Base-by-base conservation (phyloP, 2,797 vertebrate genomes). In the Microcaecilia unicolor region DNA sequence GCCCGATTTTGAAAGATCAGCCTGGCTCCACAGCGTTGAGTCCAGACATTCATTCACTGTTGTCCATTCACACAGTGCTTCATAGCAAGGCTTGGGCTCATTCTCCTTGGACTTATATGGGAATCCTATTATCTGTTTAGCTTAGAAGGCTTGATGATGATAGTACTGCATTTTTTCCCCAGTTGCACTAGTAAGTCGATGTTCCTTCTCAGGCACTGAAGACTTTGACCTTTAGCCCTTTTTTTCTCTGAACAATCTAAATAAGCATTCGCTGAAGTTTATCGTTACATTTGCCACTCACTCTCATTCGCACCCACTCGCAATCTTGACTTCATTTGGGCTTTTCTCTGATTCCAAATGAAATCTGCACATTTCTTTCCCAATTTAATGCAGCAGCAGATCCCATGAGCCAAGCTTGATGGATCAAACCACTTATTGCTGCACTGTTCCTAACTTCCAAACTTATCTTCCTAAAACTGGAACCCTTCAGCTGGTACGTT, bases 341-440 rank as follows among this genome's bases (percentile, higher is more conserved):
- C 89, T 89, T 87, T 88, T 81, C 85, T 85, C 83, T 78, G 89
- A 91, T 83, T 86, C 91, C 92, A 93, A 96, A 96, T 91, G 91
- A 97, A 92, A 92, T 93, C 92, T 90, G 90, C 91, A 92, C 93
- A 81, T 91, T 92, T 84, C 91, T 89, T 77, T 59, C 85, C 89
- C 84, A 85, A 92, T 97, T 94, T 92, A 93, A 95, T 97, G 94
- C 94, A 97, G 93, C 92, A 93, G 91, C 90, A 84, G 92, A 97
- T 96, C 93, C 94, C 93, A 90, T 89, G 92, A 98, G 94, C 91
- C 90, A 93, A 97, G 92, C 95, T 93, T 91, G 95, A 96, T 95
- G 90, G 92, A 95, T 92, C 93, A 91, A 96, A 97, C 91, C 87
- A 90, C 76, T 81, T 84, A 92, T 89, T 91, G 96, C 96, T 97